Evolutionary conservation across 2,888 invertebrate genomes (phyloP), one percentile per base, ranked within the genome.

Genomic region (Panopea generosa): DNA sequence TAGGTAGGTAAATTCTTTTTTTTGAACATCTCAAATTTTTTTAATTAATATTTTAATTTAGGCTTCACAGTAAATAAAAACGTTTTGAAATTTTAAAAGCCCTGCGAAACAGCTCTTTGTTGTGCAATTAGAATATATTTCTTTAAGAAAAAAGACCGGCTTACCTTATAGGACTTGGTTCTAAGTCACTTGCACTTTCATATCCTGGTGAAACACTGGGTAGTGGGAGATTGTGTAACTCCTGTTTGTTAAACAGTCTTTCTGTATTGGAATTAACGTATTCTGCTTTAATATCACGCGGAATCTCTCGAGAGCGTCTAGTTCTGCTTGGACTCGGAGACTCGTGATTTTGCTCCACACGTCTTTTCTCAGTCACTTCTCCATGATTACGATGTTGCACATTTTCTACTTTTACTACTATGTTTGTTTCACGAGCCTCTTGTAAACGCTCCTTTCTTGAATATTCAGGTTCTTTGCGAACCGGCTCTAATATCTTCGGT

Each of bases 171-270:
- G 81, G 81, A 74, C 77, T 77, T n/a, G 67, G 77, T 53, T 77
- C 76, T 4, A 72, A 52, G 38, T 77, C 77, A 62, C 75, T 74
- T 11, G 70, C 72, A 72, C 68, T 81, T 47, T 87, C 87, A 61
- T 84, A 84, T 4, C 84, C 87, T 68, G 95, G 95, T 24, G 67
- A 27, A 2, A 56, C 18, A 16, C 29, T 14, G n/a, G 56, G 56
- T 16, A 38, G 18, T 27, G 16, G 53, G 27, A 20, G 27, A 16
- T 14, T 63, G 53, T 9, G 50, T 11, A 33, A 33, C 33, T 33
- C 47, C 16, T 4, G 47, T 52, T 52, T 52, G 3, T 14, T 14
- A 20, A 18, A 52, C 4, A 7, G 14, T 14, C 52, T 14, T 3
- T 52, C 52, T 6, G 20, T 2, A 20, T 14, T 26, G 22, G 63